A percentile compares a stretch with the other conserved stretches of the same genome.
Evolutionary conservation across 2,113 vertebrate species (phyloP).

Genomic region (Oncorhynchus gorbuscha): DNA sequence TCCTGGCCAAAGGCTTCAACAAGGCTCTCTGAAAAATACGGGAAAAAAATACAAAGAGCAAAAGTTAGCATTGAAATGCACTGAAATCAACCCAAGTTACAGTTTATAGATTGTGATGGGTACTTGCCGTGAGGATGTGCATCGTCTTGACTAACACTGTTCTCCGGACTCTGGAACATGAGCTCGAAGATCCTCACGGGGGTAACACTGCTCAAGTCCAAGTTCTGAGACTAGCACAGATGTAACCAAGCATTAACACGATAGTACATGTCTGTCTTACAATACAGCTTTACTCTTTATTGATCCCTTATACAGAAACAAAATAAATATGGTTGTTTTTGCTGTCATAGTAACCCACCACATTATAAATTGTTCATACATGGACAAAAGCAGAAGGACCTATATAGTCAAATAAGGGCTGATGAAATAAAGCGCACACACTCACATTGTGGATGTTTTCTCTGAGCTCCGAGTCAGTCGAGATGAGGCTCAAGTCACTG

Average conservation of each 20-base stretch:
- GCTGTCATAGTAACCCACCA: not conserved
- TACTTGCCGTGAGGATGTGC: conserved; percentile 79
- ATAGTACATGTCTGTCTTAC: not conserved
- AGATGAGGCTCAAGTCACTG: conserved; percentile 94
- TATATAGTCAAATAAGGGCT: not conserved
- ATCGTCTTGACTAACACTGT: conserved; percentile 82
- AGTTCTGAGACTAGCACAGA: conserved; percentile 78
- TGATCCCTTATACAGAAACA: not conserved
- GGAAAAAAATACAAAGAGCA: not conserved
- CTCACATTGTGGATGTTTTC: conserved; percentile 89
- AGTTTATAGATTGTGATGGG: not conserved
- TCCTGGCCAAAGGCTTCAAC: conserved; percentile 81
- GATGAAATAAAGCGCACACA: conserved; percentile 23
- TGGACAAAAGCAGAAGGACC: not conserved
- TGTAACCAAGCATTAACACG: not conserved
- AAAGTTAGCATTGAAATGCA: conserved; percentile 12
- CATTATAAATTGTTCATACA: not conserved
- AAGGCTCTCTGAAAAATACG: conserved; percentile 74
- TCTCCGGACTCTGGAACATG: conserved; percentile 95
- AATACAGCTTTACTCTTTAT: not conserved
- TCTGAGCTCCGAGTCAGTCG: conserved; percentile 90
- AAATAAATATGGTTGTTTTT: too few species aligned
- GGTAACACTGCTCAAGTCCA: conserved; percentile 88
- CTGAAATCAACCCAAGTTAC: not conserved
- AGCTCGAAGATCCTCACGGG: conserved; percentile 94